These are phyloP conservation scores for Lepilemur ruficaudatus DNA, from an alignment of 2,797 vertebrate genomes.

Conservation along the genomic window DNA sequence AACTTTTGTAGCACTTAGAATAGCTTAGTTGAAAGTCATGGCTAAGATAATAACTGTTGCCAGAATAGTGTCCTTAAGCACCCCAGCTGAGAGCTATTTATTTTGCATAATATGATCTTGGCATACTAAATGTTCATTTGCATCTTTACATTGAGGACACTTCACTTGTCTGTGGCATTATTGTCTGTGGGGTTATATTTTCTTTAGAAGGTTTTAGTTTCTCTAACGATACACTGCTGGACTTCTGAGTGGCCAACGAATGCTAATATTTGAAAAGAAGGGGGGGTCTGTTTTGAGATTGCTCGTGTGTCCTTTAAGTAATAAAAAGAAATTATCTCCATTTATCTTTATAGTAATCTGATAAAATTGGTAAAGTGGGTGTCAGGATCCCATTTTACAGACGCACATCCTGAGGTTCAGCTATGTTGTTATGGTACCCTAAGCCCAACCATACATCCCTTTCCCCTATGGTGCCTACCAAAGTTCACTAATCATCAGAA, in stretches of 20 bases:
- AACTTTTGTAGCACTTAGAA: slow-evolving; percentile 60
- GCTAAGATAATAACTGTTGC: slow-evolving; percentile 67
- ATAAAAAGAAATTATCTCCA: slow-evolving; percentile 3
- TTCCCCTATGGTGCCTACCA: neutral
- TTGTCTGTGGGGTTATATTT: slow-evolving; percentile 61
- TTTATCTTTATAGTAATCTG: neutral
- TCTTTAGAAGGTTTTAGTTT: slow-evolving; percentile 68
- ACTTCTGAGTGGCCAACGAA: slow-evolving; percentile 52
- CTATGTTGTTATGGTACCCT: neutral
- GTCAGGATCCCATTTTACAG: neutral
- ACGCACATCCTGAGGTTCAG: neutral
- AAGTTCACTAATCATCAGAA: neutral
- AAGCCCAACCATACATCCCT: neutral
- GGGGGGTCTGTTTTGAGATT: neutral
- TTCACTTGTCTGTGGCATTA: slow-evolving; percentile 71
- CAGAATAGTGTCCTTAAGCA: slow-evolving; percentile 70
- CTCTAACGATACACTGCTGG: slow-evolving; percentile 49
- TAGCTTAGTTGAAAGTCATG: slow-evolving; percentile 65
- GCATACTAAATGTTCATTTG: slow-evolving; percentile 73
- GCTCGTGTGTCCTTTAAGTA: neutral
- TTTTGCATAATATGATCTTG: slow-evolving; percentile 70
- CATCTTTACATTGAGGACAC: slow-evolving; percentile 60
- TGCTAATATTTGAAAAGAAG: slow-evolving; percentile 47
- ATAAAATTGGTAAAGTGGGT: neutral
- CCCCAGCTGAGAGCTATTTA: slow-evolving; percentile 71